Evolutionary conservation across 2,113 vertebrate genomes (phyloP).

Genomic region (Pollimyrus isidori): DNA sequence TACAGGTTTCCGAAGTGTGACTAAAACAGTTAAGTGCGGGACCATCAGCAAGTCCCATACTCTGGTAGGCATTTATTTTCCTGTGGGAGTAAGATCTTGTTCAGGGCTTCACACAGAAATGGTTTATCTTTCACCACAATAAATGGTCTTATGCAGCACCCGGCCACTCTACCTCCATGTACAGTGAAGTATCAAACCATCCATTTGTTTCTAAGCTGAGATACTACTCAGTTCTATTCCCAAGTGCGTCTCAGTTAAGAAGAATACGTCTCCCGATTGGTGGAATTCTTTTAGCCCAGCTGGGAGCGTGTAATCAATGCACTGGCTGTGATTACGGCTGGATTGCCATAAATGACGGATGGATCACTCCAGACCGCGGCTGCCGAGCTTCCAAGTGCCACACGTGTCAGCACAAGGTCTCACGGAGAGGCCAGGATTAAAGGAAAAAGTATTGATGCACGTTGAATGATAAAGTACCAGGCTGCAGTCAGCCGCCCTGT

Average conservation of each 20-base stretch:
- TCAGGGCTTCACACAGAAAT: conserved; percentile 39
- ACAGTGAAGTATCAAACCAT: conserved; percentile 28
- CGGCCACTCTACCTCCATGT: conserved; percentile 30
- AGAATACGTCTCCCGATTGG: background rate
- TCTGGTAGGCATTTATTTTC: conserved; percentile 42
- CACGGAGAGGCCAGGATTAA: conserved; percentile 30
- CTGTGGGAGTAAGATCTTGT: conserved; percentile 39
- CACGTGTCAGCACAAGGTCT: conserved; percentile 33
- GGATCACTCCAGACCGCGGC: conserved; percentile 6
- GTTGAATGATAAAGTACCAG: conserved; percentile 15
- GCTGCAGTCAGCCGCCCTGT: conserved; percentile 5
- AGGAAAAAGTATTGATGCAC: conserved; percentile 8
- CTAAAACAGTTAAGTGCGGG: conserved; percentile 44
- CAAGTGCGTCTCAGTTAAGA: conserved; percentile 20
- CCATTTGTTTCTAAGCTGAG: conserved; percentile 33
- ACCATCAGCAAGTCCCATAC: conserved; percentile 43
- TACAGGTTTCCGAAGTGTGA: conserved; percentile 50
- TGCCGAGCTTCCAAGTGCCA: conserved; percentile 24
- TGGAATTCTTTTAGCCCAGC: conserved; percentile 12
- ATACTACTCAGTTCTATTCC: conserved; percentile 22
- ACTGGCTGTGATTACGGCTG: conserved; percentile 32
- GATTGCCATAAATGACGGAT: conserved; percentile 28
- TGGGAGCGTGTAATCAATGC: conserved; percentile 15
- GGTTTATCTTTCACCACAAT: conserved; percentile 26
- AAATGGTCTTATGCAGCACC: conserved; percentile 26